Base-by-base conservation (phyloP, 2,797 vertebrate species). In the Syndactyla subalaris region DNA sequence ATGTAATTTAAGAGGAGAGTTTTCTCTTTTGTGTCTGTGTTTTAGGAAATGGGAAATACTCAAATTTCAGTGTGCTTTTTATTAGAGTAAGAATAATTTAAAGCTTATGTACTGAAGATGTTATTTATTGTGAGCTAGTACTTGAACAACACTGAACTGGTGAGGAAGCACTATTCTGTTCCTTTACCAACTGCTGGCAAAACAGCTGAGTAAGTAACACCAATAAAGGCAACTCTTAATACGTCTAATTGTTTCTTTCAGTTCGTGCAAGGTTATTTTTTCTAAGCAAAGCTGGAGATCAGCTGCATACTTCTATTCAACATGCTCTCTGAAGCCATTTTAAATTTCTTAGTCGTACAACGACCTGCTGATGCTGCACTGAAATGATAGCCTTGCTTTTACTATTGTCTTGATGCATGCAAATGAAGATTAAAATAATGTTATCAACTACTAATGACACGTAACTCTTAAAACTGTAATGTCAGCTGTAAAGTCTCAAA, bases 401-500 rank as follows among this genome's bases (percentile, higher is more conserved):
- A 39, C 73, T 66, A 63, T 73, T 88, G 88, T 87, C 73, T 84
- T 7, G 2, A 87, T 81, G 90, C 67, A 89, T 80, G 90, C 61
- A 93, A 93, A 95, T 83, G n/a, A 80, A 90, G 72, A 74, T 74
- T 84, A 83, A 89, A 91, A 79, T 76, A 78, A 83, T 55, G 57
- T 58, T 84, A 88, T 61, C 18, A 63, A 67, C 51, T 89, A 81
- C 65, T 91, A 92, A 88, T 76, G 45, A 86, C 5, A 27, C 52
- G 8, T 63, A 92, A 78, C 59, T 84, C 49, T 82, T 85, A 78
- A 86, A 90, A 82, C 54, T 92, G 38, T 78, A 82, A 78, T 43
- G 62, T 82, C 70, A 81, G 27, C 51, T 93, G 62, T 82, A 86
- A 94, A 91, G 71, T 29, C 73, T 92, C 82, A 94, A 95, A 92